Base-by-base conservation (phyloP, 2,113 vertebrate species). In the Pelecanus crispus region DNA sequence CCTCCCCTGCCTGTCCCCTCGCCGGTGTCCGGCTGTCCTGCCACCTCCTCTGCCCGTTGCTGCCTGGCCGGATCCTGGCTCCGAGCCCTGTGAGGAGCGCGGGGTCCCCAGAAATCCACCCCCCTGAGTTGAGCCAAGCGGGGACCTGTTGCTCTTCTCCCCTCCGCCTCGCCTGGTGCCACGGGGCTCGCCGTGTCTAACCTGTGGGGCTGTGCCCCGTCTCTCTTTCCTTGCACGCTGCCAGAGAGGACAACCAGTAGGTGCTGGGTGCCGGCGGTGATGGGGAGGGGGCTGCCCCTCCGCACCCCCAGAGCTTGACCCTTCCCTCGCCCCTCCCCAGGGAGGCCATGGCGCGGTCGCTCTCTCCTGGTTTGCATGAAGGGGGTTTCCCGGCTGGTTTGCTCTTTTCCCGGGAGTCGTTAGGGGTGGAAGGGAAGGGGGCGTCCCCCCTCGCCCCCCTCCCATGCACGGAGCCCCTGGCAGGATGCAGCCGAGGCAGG, bases 191-290 rank as follows among this genome's bases (percentile, higher is more conserved):
- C 78, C 1, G 9, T 68, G 80, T 47, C 92, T 95, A 81, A 96
- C 4, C 0, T 1, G 66, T 59, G 85, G 90, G 81, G 50, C 68
- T 0, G 24, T 74, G 86, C 74, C 75, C 86, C 34, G 0, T 92
- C 66, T 97, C 82, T 98, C 90, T 84, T 94, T 92, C 92, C 96
- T 96, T 96, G 92, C 97, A 98, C 45, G 98, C 98, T 97, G 97
- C 83, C 97, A 98, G 98, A 96, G 98, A 98, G 96, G 98, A 98
- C 93, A 98, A 95, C 94, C 97, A 98, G 97, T 98, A 98, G 98
- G 97, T 97, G 88, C 92, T 75, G 94, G 78, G 86, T 91, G 91
- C 80, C 3, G n/a, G 65, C 0, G 26, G 68, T 19, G 2, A 40
- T 17, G 84, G 73, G 90, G 73, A 89, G 66, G 86, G 75, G 92